These are phyloP conservation scores for Troglohyphantes excavatus DNA, from an alignment of 2,888 invertebrate genomes.

Conservation along the genomic window DNA sequence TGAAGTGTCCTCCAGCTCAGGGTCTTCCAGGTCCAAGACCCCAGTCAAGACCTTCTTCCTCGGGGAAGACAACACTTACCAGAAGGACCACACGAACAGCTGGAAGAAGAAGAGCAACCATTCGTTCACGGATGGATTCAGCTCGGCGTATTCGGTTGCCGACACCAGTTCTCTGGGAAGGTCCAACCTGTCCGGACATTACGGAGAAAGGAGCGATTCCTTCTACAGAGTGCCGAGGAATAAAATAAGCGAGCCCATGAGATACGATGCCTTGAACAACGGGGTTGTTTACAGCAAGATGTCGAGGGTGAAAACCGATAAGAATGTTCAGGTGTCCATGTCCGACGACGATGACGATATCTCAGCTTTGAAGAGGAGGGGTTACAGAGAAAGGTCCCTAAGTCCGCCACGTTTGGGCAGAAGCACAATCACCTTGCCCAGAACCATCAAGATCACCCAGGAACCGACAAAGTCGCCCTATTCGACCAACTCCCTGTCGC, in stretches of 20 bases:
- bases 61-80: conserved; percentile 71
- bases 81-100: conserved; percentile 45
- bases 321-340: conserved; percentile 74
- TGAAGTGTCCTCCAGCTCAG: conserved; percentile 76
- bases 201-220: conserved; percentile 62
- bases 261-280: conserved; percentile 53
- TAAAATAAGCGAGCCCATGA: conserved; percentile 41
- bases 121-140: conserved; percentile 56
- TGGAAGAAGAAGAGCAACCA: conserved; percentile 67
- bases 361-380: conserved; percentile 32
- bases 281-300: conserved; percentile 60
- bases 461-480: conserved; percentile 48
- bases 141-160: conserved; percentile 44
- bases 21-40: conserved; percentile 72
- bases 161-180: conserved; percentile 64
- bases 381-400: conserved; percentile 44
- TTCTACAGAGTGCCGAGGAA: conserved; percentile 49
- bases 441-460: conserved; percentile 65
- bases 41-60: conserved; percentile 75
- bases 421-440: conserved; percentile 54
- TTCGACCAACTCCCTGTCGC: conserved; percentile 60
- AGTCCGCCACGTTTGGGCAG: conserved; percentile 45
- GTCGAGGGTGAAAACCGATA: conserved; percentile 42
- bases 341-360: conserved; percentile 67
- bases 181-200: conserved; percentile 64